These are phyloP conservation scores for Zele albiditarsus DNA, from an alignment of 2,888 invertebrate genomes.

Conservation along the genomic window DNA sequence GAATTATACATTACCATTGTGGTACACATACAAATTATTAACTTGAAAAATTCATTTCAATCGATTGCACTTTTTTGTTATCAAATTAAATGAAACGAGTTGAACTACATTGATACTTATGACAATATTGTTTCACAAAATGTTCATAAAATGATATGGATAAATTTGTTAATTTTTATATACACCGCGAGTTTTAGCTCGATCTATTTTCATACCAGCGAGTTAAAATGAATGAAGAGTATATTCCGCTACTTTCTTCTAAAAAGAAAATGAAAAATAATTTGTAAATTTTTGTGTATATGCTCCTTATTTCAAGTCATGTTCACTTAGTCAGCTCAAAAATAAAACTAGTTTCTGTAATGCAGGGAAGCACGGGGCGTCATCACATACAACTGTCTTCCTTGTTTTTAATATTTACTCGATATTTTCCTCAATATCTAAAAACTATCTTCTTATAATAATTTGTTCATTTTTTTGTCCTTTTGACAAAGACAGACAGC, in stretches of 20 bases:
- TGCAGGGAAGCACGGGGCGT: conserved; percentile 57
- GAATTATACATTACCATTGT: background rate
- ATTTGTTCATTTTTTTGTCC: background rate
- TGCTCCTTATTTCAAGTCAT: conserved; percentile 29
- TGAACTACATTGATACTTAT: conserved; percentile 14
- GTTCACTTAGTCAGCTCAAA: conserved; percentile 33
- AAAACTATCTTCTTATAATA: background rate
- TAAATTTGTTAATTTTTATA: conserved; percentile 13
- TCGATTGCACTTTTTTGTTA: background rate
- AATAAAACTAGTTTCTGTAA: conserved; percentile 47
- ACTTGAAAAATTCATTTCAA: background rate
- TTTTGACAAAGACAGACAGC: conserved; percentile 48
- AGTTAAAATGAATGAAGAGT: background rate
- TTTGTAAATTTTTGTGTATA: background rate
- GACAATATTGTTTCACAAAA: conserved; percentile 34
- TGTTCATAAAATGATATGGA: conserved; percentile 2
- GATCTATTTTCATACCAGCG: background rate
- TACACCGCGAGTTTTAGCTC: conserved; percentile 32
- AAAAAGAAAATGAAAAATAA: background rate
- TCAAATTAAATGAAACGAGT: background rate
- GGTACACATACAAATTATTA: background rate
- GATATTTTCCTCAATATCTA: conserved; percentile 19
- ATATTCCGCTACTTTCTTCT: background rate
- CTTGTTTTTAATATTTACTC: conserved; percentile 42
- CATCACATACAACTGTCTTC: background rate